Conservation (phyloP, 2,888 invertebrate species). For the Myopa tessellatipennis region DNA sequence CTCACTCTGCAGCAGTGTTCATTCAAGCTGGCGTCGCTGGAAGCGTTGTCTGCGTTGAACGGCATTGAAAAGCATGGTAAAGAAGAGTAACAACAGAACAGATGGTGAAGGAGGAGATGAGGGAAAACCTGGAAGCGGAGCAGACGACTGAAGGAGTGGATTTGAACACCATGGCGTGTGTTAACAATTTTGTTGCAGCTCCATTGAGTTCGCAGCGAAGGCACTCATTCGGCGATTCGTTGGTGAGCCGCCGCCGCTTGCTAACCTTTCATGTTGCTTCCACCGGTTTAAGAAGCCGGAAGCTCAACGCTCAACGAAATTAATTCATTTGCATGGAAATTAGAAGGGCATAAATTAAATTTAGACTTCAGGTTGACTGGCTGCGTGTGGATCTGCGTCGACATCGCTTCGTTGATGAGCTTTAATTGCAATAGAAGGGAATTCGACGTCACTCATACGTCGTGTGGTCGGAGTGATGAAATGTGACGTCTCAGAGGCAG, state of each 20-base stretch:
- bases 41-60: not conserved
- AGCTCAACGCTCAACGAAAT: too few relatives aligned
- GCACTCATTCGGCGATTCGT: not conserved
- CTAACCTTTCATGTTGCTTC: not conserved
- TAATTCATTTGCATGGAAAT: slow-evolving; percentile 33
- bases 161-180: slow-evolving; percentile 15
- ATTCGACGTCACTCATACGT: slow-evolving; percentile 37
- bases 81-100: not conserved
- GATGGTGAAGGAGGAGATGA: too few relatives aligned
- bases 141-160: slow-evolving; percentile 2
- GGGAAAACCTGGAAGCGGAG: too few relatives aligned
- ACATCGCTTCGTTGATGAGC: not conserved
- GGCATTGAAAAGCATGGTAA: not conserved
- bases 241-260: not conserved
- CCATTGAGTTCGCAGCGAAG: slow-evolving; percentile 30
- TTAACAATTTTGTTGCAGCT: slow-evolving; percentile 21
- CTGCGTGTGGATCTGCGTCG: not conserved
- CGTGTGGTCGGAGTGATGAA: not conserved
- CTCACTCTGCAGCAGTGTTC: too few relatives aligned
- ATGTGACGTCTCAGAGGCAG: not conserved
- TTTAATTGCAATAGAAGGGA: slow-evolving; percentile 22
- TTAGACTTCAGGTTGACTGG: too few relatives aligned
- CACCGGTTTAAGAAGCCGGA: not conserved
- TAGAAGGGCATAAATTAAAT: slow-evolving; percentile 27
- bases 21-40: not conserved